Evolutionary conservation across 2,797 vertebrate species (phyloP).

Genomic region (Scarus forsteni): DNA sequence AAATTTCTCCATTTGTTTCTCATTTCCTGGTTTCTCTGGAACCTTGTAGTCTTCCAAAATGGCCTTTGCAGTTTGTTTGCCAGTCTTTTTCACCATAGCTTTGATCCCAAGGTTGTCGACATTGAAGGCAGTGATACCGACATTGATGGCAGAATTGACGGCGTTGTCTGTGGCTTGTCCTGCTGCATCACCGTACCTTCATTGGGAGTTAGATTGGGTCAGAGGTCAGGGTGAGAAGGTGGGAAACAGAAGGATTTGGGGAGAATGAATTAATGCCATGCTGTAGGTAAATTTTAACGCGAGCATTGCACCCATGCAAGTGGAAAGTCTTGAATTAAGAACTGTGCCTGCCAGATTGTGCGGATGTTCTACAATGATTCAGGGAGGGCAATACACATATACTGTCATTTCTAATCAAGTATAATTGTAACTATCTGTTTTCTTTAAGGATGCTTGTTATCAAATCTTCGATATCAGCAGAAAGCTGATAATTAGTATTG

Average conservation of each 20-base stretch:
- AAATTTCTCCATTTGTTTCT: slow-evolving; percentile 67
- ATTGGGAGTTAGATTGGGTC: slow-evolving; percentile 56
- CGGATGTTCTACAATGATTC: background rate
- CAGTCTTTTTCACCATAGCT: slow-evolving; percentile 94
- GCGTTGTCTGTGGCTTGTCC: slow-evolving; percentile 94
- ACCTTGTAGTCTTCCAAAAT: slow-evolving; percentile 94
- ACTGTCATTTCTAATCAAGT: background rate
- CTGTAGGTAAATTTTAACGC: slow-evolving; percentile 15
- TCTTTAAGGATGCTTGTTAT: no score
- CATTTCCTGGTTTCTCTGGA: slow-evolving; percentile 76
- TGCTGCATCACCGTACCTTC: slow-evolving; percentile 93
- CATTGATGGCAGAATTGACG: slow-evolving; percentile 94
- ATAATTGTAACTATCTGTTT: background rate
- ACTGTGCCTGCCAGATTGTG: slow-evolving; percentile 10
- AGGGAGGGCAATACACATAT: background rate
- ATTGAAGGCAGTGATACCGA: slow-evolving; percentile 95
- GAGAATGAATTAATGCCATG: slow-evolving; percentile 51
- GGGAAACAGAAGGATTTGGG: slow-evolving; percentile 17
- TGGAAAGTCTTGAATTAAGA: slow-evolving; percentile 14
- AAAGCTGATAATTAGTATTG: no score
- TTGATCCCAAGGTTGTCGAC: slow-evolving; percentile 97
- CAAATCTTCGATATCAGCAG: no score
- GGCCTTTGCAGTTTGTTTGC: slow-evolving; percentile 91
- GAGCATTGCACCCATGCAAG: slow-evolving; percentile 59
- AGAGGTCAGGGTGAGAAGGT: slow-evolving; percentile 25